Base-by-base conservation (phyloP, 2,888 invertebrate species). In the Drosophila neotestacea region DNA sequence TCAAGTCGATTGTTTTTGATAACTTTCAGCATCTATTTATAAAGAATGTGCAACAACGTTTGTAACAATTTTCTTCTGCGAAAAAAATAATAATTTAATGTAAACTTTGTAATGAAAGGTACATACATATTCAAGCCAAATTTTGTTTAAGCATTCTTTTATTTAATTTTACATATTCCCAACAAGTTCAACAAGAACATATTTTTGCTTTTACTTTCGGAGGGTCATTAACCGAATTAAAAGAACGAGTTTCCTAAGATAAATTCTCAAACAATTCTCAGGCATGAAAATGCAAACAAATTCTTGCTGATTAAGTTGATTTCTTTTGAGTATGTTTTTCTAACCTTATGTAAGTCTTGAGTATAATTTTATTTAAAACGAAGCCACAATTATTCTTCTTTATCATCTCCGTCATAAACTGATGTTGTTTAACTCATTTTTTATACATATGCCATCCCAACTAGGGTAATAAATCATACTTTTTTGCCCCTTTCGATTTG, bases 401-500 rank as follows among this genome's bases (percentile, higher is more conserved):
- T 5, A 51, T 28, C 27, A 38, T 51, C 38, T 13, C n/a, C 51
- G 27, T 22, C 13, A 51, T 51, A 51, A 51, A 51, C 11, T 4
- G 36, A 27, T 51, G 27, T 51, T 51, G 39, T 39, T n/a, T 52
- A 60, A 42, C 41, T 13, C 22, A 47, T 38, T 30, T 58, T 16
- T 47, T 39, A 13, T 6, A 27, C 11, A 39, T 32, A 34, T 16
- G n/a, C 42, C 22, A 16, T 38, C 2, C 32, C 6, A 59, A 38
- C 32, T 59, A 5, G 58, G 50, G 39, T 64, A 73, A 78, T 77
- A 80, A 78, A 78, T 80, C 80, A 78, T 77, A 64, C 22, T 80
- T 63, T 80, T 79, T 78, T 73, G 66, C 52, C 59, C 62, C 64
- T 76, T 72, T 67, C 63, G 77, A 67, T 78, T 78, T 77, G 61